These are phyloP conservation scores for Spilosoma lubricipeda DNA, from an alignment of 2,888 invertebrate species.

Conservation along the genomic window DNA sequence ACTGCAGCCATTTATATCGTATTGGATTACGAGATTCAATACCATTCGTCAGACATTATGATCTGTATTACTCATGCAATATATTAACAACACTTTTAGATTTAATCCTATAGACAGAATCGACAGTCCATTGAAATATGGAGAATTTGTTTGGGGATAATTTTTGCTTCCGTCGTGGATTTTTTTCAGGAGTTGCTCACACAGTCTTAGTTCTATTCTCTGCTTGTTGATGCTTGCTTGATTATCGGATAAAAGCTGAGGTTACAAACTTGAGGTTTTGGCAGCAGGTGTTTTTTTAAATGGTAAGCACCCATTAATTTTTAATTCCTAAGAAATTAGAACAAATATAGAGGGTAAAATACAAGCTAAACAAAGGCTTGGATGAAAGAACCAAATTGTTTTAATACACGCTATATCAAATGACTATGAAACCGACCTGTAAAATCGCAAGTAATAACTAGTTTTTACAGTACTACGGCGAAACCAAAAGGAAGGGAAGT, in stretches of 20 bases:
- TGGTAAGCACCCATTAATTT: too few species aligned
- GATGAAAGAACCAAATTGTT: too few species aligned
- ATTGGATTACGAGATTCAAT: conserved; percentile 64
- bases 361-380: too few species aligned
- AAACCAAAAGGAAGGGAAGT: too few species aligned
- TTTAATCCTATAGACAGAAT: conserved; percentile 39
- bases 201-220: background rate
- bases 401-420: too few species aligned
- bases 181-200: background rate
- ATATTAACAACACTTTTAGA: conserved; percentile 60
- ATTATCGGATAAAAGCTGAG: background rate
- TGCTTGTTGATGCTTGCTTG: background rate
- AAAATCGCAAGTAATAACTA: too few species aligned
- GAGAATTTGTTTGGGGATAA: background rate
- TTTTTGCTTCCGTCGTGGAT: background rate
- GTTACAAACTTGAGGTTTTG: too few species aligned
- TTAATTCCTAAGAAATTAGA: too few species aligned
- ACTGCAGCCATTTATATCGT: conserved; percentile 46
- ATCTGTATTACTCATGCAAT: conserved; percentile 71
- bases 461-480: too few species aligned
- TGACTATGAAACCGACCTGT: too few species aligned
- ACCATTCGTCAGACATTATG: conserved; percentile 77
- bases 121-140: conserved; percentile 27
- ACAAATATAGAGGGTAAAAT: too few species aligned
- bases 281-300: too few species aligned